These are phyloP conservation scores for Netelia melanura DNA, from an alignment of 2,888 invertebrate species.

Conservation along the genomic window DNA sequence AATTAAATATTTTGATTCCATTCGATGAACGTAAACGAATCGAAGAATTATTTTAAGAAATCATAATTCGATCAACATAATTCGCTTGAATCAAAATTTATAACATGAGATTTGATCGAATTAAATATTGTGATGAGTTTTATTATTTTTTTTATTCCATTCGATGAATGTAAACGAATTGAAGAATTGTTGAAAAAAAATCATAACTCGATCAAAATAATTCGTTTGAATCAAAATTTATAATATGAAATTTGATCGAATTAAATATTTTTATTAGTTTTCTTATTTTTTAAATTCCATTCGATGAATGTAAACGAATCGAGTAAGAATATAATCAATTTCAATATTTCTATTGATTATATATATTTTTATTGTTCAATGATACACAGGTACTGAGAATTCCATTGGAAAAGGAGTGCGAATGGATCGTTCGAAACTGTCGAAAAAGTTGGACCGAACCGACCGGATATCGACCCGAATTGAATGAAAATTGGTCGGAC, in stretches of 20 bases:
- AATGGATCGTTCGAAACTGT: conserved; percentile 89
- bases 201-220: neutral
- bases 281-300: neutral
- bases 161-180: neutral
- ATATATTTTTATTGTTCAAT: neutral
- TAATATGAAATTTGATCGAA: too few species aligned
- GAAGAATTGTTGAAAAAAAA: neutral
- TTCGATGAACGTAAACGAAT: neutral
- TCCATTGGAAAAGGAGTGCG: conserved; percentile 86
- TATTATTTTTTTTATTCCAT: neutral
- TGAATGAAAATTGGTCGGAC: conserved; percentile 86
- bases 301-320: neutral
- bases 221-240: too few species aligned
- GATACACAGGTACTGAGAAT: conserved; percentile 82
- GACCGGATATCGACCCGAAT: conserved; percentile 86
- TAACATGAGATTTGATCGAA: too few species aligned
- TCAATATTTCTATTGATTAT: neutral
- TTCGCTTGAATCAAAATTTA: too few species aligned
- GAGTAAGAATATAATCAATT: neutral
- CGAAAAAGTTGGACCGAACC: conserved; percentile 87
- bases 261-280: neutral
- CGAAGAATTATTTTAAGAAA: neutral
- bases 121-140: neutral
- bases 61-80: neutral
- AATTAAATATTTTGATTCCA: neutral